Evolutionary conservation across 2,113 vertebrate genomes (phyloP).

Genomic region (Platichthys flesus): DNA sequence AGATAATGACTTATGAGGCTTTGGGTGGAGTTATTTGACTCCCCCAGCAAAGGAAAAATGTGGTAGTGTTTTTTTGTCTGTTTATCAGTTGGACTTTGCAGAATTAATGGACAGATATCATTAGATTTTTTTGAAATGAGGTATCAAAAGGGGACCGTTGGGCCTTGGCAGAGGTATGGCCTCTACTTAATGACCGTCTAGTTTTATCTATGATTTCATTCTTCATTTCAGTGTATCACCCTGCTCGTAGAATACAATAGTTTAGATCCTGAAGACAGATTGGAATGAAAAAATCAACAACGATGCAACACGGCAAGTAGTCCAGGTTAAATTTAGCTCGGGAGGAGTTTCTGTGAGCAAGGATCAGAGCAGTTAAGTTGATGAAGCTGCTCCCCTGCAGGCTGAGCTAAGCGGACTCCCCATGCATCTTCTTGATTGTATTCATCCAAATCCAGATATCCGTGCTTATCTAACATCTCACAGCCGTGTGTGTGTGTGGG

Average conservation of each 20-base stretch:
- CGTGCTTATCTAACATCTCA: constrained; percentile 52
- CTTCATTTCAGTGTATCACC: too few relatives aligned
- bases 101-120: too few relatives aligned
- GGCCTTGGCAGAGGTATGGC: too few relatives aligned
- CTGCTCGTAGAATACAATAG: background rate
- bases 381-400: constrained; percentile 45
- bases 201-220: too few relatives aligned
- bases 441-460: constrained; percentile 58
- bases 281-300: background rate
- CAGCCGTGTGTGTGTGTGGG: background rate
- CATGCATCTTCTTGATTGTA: constrained; percentile 56
- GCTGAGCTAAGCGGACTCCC: constrained; percentile 47
- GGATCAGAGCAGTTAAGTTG: constrained; percentile 43
- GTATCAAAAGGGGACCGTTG: too few relatives aligned
- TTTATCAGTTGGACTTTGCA: background rate
- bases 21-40: background rate
- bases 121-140: too few relatives aligned
- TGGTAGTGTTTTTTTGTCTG: too few relatives aligned
- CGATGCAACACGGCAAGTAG: background rate
- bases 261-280: background rate
- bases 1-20: background rate
- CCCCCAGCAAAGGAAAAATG: background rate
- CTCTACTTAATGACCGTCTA: too few relatives aligned
- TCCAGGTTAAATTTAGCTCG: background rate
- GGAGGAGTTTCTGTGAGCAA: constrained; percentile 24